Conservation (phyloP, 2,797 vertebrate genomes). For the Sparus aurata region DNA sequence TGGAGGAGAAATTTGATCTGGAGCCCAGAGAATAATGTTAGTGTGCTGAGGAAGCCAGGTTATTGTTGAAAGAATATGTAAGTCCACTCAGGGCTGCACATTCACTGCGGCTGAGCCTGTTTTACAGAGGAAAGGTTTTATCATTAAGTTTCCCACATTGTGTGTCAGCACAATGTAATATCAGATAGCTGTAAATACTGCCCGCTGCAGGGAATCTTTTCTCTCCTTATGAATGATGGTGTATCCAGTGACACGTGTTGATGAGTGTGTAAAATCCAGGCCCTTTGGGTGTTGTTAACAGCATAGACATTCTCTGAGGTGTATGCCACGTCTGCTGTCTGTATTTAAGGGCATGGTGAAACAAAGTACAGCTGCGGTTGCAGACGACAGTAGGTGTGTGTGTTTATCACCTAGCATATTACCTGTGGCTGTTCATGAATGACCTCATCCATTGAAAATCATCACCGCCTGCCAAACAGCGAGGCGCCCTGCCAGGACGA, state of each 20-base stretch:
- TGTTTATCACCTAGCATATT: slow-evolving; percentile 35
- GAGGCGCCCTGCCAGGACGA: slow-evolving; percentile 38
- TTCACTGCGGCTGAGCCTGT: slow-evolving; percentile 37
- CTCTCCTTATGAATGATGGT: slow-evolving; percentile 40
- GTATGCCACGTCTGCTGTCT: slow-evolving; percentile 33
- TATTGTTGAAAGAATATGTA: slow-evolving; percentile 64
- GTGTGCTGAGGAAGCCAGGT: slow-evolving; percentile 58
- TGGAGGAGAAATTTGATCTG: slow-evolving; percentile 72
- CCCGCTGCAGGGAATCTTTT: slow-evolving; percentile 34
- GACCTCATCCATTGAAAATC: slow-evolving; percentile 37
- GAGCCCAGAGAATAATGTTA: slow-evolving; percentile 68
- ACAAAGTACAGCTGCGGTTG: slow-evolving; percentile 33
- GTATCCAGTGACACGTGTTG: slow-evolving; percentile 52
- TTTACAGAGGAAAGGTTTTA: slow-evolving; percentile 53
- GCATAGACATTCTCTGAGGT: slow-evolving; percentile 50
- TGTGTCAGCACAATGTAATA: slow-evolving; percentile 59
- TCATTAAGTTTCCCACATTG: slow-evolving; percentile 47
- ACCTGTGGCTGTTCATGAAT: slow-evolving; percentile 47
- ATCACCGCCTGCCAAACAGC: slow-evolving; percentile 49
- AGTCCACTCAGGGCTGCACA: slow-evolving; percentile 34
- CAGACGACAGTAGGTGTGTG: slow-evolving; percentile 4
- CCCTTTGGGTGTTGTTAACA: slow-evolving; percentile 45
- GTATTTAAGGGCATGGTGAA: slow-evolving; percentile 38
- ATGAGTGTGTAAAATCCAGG: slow-evolving; percentile 32
- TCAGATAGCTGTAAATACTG: slow-evolving; percentile 49